Evolutionary conservation across 2,113 vertebrate species (phyloP).

Genomic region (Canis aureus): DNA sequence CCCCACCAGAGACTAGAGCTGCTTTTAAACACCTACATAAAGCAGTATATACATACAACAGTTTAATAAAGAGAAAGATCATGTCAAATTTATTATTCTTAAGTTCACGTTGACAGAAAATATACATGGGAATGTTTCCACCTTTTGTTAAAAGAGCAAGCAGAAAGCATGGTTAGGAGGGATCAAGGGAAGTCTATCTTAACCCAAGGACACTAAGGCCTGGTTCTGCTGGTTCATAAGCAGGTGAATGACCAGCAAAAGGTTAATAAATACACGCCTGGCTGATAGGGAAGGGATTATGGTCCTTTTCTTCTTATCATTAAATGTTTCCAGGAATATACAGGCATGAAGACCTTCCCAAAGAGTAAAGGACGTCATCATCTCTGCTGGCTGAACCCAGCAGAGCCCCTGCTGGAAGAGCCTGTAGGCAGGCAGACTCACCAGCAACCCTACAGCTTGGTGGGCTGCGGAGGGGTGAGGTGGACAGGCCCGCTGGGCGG

Average conservation of each 20-base stretch:
- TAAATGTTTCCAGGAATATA: not conserved
- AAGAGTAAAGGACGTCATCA: not conserved
- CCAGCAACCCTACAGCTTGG: slow-evolving; percentile 44
- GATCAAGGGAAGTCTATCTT: not conserved
- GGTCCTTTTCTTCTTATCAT: not conserved
- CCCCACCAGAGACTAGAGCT: not conserved
- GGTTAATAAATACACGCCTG: not conserved
- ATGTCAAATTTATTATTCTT: not conserved
- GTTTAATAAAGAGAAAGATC: not conserved
- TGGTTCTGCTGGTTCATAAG: not conserved
- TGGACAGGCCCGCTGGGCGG: fast-evolving
- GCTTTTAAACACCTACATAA: not conserved
- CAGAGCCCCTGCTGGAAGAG: not conserved
- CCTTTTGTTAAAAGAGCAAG: not conserved
- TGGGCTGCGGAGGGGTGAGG: not conserved
- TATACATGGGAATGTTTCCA: not conserved
- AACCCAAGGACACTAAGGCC: not conserved
- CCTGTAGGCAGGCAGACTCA: not conserved
- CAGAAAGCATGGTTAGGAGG: not conserved
- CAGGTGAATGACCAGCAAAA: not conserved
- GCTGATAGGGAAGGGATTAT: not conserved
- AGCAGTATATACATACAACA: not conserved
- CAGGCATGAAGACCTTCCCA: not conserved
- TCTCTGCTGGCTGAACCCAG: not conserved
- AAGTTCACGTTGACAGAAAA: not conserved